Conservation (phyloP, 2,797 vertebrate genomes). For the Anolis apletophallus region DNA sequence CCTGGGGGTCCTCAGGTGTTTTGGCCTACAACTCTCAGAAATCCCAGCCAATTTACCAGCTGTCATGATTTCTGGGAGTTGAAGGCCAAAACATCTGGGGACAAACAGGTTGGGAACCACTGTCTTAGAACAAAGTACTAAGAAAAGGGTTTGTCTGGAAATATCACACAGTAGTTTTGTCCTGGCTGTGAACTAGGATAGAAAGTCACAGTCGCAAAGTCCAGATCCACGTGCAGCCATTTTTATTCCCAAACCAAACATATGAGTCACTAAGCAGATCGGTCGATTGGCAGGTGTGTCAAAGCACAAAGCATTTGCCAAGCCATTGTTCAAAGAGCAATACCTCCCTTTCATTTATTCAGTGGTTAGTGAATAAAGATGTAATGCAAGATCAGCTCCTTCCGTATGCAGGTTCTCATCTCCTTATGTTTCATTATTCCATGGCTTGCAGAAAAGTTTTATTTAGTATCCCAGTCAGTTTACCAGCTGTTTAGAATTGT, state of each 20-base stretch:
- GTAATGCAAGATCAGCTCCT: not conserved
- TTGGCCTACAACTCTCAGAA: too few species aligned
- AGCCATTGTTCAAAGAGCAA: too few species aligned
- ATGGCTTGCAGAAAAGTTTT: not conserved
- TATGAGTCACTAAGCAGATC: not conserved
- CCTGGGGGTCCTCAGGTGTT: too few species aligned
- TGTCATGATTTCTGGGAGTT: too few species aligned
- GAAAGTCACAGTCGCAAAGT: not conserved
- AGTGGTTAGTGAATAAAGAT: not conserved
- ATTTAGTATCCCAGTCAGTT: too few species aligned
- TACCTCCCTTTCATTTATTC: not conserved
- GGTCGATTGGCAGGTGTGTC: not conserved
- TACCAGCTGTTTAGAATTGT: too few species aligned
- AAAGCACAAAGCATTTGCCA: not conserved
- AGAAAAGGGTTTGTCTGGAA: not conserved
- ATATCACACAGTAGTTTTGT: not conserved
- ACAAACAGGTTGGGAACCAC: too few species aligned
- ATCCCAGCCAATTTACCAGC: too few species aligned
- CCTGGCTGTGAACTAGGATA: not conserved
- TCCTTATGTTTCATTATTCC: not conserved
- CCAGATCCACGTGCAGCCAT: not conserved
- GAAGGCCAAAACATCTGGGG: too few species aligned
- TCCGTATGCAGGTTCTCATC: not conserved
- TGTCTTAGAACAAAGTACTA: not conserved
- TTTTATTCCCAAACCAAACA: not conserved